Base-by-base conservation (phyloP, 2,888 invertebrate species). In the Mactromeris polynyma region DNA sequence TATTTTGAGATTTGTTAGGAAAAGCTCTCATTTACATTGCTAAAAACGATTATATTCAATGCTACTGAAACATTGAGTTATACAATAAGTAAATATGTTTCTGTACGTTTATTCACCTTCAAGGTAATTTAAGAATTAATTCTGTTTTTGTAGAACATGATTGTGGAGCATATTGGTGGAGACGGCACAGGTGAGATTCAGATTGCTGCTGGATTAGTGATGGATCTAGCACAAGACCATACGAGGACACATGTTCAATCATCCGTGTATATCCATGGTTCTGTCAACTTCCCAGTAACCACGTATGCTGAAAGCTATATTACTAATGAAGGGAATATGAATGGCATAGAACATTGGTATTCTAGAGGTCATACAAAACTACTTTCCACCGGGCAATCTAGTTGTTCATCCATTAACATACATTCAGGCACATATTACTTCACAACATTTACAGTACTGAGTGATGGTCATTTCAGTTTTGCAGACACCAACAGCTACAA, bases 291-390 rank as follows among this genome's bases (percentile, higher is more conserved):
- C 40, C 94, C 95, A 31, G 83, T 90, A 17, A 91, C 91, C 0
- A 88, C 88, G 0, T 93, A 93, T 82, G 87, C 93, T 6, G 94
- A 93, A 82, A 85, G 90, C 19, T 91, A 89, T 9, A 31, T 94
- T 9, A 90, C 87, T 1, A 88, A 88, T 33, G 54, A 90, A 21
- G 94, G 94, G 3, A 84, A 87, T 11, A 81, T 95, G 51, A 78
- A 86, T 64, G 94, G 94, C 42, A 91, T 94, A 9, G 93, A 94
- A 33, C 93, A 94, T 42, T 81, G 94, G 81, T 93, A 91, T n/a
- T 89, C 93, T 0, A 79, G 93, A 83, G 92, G 93, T 33, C 51
- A 81, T 73, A 88, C 93, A 19, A 80, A 83, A 21, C 88, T 94
- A 0, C 73, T 81, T 19, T 83, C 91, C 36, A 88, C 92, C 11